Evolutionary conservation across 2,797 vertebrate genomes (phyloP).

Genomic region (Mycteria americana): DNA sequence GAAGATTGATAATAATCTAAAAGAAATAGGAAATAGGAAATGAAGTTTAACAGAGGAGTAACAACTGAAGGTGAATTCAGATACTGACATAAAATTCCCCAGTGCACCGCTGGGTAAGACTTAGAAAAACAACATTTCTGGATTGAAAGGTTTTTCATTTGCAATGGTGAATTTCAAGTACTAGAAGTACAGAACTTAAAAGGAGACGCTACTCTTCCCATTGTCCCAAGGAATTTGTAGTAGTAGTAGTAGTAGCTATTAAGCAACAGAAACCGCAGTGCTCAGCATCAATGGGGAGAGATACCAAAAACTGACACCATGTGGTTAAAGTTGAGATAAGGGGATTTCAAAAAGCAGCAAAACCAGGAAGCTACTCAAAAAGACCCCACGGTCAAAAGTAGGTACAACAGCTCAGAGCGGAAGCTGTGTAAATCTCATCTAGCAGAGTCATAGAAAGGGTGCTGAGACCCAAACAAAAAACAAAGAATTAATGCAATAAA

Average conservation of each 20-base stretch:
- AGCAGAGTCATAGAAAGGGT: background rate
- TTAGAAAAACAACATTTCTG: background rate
- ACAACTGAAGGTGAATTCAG: background rate
- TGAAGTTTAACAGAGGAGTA: background rate
- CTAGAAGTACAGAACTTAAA: background rate
- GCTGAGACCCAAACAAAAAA: background rate
- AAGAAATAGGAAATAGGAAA: background rate
- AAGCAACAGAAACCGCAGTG: constrained; percentile 6
- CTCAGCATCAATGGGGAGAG: constrained; percentile 2
- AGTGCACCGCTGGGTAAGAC: background rate
- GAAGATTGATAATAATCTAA: background rate
- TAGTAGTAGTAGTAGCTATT: background rate
- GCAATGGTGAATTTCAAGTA: background rate
- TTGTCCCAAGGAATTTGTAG: background rate
- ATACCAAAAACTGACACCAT: background rate
- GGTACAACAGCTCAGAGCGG: background rate
- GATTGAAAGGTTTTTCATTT: background rate
- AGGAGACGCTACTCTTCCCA: background rate
- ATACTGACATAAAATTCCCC: background rate
- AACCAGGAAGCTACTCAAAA: constrained; percentile 28
- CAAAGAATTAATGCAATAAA: background rate
- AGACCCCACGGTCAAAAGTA: background rate
- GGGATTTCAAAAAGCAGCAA: constrained; percentile 33
- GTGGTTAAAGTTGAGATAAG: constrained; percentile 1
- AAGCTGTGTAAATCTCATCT: background rate